These are phyloP conservation scores for Burhinus oedicnemus DNA, from an alignment of 2,113 vertebrate species.

Conservation along the genomic window DNA sequence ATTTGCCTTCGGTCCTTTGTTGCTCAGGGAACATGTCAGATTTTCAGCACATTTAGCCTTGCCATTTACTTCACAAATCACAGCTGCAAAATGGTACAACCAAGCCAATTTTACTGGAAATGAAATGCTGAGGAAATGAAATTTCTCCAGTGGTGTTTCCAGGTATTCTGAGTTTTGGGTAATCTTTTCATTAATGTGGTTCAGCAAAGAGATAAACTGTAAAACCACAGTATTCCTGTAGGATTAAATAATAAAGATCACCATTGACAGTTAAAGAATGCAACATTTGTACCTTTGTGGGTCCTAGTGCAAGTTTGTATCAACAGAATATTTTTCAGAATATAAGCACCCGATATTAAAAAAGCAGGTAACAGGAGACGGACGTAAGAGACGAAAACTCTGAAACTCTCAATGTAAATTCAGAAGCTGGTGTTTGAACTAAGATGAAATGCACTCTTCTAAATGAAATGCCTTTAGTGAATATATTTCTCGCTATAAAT, in stretches of 20 bases:
- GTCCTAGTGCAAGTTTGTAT: neutral
- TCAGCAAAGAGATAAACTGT: slow-evolving; percentile 28
- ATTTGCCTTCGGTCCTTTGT: slow-evolving; percentile 74
- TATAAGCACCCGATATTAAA: neutral
- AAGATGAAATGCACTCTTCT: neutral
- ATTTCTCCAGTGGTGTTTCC: slow-evolving; percentile 40
- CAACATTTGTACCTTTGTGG: neutral
- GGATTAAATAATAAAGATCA: slow-evolving; percentile 58
- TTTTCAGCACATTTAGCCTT: slow-evolving; percentile 67
- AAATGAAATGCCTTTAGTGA: neutral
- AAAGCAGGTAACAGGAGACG: neutral
- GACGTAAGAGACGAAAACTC: neutral
- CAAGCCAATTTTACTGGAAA: slow-evolving; percentile 62
- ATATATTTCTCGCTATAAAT: neutral
- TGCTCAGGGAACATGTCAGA: slow-evolving; percentile 66
- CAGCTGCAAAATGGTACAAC: slow-evolving; percentile 57
- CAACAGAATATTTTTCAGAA: neutral
- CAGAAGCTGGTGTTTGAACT: neutral
- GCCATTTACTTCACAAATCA: slow-evolving; percentile 72
- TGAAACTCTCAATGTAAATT: neutral
- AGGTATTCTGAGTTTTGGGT: neutral
- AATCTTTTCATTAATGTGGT: slow-evolving; percentile 51
- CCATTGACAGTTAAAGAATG: slow-evolving; percentile 15
- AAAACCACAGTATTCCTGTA: slow-evolving; percentile 4
- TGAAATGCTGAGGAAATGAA: slow-evolving; percentile 47